phyloP scores from a whole-genome alignment of 92 coral and sea anemone genomes.

The Zoanthus sociatus region DNA sequence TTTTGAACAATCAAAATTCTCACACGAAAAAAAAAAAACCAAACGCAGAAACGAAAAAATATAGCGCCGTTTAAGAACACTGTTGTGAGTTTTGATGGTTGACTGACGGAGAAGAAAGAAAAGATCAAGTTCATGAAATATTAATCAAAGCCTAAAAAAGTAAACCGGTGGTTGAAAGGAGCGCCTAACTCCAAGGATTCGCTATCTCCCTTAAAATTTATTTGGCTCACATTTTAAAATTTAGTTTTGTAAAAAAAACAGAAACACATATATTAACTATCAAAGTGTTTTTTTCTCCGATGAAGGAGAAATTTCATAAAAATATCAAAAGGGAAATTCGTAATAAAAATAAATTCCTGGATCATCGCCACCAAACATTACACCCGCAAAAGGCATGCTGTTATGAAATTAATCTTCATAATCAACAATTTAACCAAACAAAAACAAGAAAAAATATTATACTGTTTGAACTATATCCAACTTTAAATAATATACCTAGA shows the following conservation, averaged over 20 bases:
- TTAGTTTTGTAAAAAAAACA: not conserved
- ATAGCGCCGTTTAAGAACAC: slow-evolving; percentile 46
- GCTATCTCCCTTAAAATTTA: not conserved
- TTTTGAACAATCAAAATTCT: not conserved
- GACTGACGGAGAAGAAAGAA: slow-evolving; percentile 50
- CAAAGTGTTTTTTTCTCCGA: not conserved
- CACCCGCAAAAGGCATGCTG: slow-evolving; percentile 48
- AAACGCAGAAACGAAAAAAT: slow-evolving; percentile 1
- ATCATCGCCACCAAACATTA: slow-evolving; percentile 19
- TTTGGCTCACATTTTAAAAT: not conserved
- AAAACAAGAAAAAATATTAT: not conserved
- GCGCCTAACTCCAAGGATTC: not conserved
- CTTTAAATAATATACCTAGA: not conserved
- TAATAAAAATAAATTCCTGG: not conserved
- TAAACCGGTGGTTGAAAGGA: slow-evolving; percentile 41
- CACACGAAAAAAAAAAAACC: not conserved
- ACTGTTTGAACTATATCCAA: not conserved
- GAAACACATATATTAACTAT: not conserved
- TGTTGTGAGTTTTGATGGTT: slow-evolving; percentile 39
- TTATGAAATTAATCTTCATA: slow-evolving; percentile 41
- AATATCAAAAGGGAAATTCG: not conserved
- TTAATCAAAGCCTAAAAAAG: slow-evolving; percentile 46
- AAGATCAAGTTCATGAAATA: slow-evolving; percentile 45
- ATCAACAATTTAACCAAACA: slow-evolving; percentile 41
- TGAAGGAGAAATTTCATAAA: not conserved